These are phyloP conservation scores for Willowsia nigromaculata DNA, from an alignment of 2,888 invertebrate genomes.

Conservation along the genomic window DNA sequence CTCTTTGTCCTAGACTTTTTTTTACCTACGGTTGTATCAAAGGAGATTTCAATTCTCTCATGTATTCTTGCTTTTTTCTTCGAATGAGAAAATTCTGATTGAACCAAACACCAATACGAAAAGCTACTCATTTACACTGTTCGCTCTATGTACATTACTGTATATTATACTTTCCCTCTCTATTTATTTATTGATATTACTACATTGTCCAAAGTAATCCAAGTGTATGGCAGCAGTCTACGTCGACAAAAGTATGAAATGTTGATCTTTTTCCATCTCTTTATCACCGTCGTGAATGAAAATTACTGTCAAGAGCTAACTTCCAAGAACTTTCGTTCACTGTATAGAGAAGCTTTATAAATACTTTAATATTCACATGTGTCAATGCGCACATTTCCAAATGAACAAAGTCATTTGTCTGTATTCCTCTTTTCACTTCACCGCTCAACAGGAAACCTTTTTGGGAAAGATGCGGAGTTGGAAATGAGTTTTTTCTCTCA, in stretches of 20 bases:
- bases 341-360: conserved; percentile 11
- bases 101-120: neutral
- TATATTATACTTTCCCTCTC: neutral
- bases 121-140: neutral
- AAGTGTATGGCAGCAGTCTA: neutral
- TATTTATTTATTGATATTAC: neutral
- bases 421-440: neutral
- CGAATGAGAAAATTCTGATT: neutral
- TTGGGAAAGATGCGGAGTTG: neutral
- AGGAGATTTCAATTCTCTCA: conserved; percentile 11
- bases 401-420: conserved; percentile 16
- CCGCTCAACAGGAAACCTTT: neutral
- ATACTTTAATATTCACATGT: conserved; percentile 36
- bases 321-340: neutral
- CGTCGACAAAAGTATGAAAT: neutral
- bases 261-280: conserved; percentile 7
- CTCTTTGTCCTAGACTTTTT: neutral
- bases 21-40: neutral
- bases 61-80: neutral
- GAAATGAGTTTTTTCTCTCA: conserved; percentile 19
- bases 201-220: neutral
- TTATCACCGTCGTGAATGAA: neutral
- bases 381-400: neutral
- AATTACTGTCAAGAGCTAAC: conserved; percentile 6
- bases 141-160: neutral